A percentile compares a stretch with the other conserved stretches of the same genome.
These are phyloP conservation scores for Platysternon megacephalum DNA, from an alignment of 2,113 vertebrate species.

Conservation along the genomic window DNA sequence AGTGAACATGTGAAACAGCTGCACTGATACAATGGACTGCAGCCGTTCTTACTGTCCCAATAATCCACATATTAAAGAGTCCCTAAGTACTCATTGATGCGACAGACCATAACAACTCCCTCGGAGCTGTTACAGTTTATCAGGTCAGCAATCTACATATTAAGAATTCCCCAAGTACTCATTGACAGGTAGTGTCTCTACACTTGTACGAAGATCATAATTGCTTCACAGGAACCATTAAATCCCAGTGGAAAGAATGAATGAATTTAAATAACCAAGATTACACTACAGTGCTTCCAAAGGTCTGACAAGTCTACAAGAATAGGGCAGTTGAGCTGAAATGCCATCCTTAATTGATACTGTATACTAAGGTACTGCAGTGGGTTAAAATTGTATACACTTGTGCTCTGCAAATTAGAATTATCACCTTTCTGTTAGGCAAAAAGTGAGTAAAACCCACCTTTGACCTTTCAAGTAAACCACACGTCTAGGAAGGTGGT, in stretches of 20 bases:
- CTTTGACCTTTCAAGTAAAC: neutral
- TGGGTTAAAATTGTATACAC: neutral
- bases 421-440: neutral
- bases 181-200: constrained; percentile 72
- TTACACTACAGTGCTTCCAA: constrained; percentile 16
- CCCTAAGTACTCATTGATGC: constrained; percentile 64
- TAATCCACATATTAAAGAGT: constrained; percentile 68
- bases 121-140: constrained; percentile 68
- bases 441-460: neutral
- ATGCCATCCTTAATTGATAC: neutral
- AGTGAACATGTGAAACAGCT: constrained; percentile 49
- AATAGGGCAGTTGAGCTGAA: constrained; percentile 17
- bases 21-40: constrained; percentile 58
- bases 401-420: neutral
- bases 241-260: constrained; percentile 55
- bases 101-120: constrained; percentile 72
- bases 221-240: constrained; percentile 72
- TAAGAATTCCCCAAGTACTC: constrained; percentile 67
- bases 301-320: constrained; percentile 38
- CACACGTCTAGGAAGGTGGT: neutral
- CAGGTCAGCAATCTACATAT: constrained; percentile 72
- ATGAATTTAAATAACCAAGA: constrained; percentile 69
- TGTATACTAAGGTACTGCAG: neutral
- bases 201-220: constrained; percentile 70
- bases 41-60: constrained; percentile 62